These are phyloP conservation scores for Archilochus colubris DNA, from an alignment of 2,113 vertebrate species.

Conservation along the genomic window DNA sequence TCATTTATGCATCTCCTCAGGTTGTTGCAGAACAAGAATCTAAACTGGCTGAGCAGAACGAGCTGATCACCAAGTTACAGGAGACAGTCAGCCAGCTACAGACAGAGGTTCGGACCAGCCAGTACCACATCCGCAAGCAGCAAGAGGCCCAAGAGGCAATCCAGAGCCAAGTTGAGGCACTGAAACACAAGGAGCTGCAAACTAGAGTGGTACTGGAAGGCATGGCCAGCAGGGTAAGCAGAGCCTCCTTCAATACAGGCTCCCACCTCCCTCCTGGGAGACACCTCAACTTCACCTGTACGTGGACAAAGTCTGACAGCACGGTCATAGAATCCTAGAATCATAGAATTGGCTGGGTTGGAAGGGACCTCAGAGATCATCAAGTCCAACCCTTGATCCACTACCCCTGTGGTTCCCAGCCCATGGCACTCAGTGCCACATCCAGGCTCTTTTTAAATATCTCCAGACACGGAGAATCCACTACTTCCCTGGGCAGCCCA, in stretches of 20 bases:
- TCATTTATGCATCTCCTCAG: not conserved
- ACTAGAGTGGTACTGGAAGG: conserved; percentile 62
- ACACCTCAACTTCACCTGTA: not conserved
- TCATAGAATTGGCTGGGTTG: too few species aligned
- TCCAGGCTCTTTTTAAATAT: too few species aligned
- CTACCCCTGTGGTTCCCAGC: too few species aligned
- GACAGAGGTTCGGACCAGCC: not conserved
- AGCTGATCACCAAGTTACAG: not conserved
- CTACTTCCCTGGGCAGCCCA: too few species aligned
- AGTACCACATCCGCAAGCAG: not conserved
- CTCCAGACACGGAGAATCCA: too few species aligned
- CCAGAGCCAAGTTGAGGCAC: not conserved
- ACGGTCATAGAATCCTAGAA: too few species aligned
- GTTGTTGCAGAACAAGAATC: conserved; percentile 48
- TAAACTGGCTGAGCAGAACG: not conserved
- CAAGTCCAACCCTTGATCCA: too few species aligned
- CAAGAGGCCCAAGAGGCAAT: not conserved
- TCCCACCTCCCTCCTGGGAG: not conserved
- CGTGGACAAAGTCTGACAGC: too few species aligned
- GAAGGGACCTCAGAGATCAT: too few species aligned
- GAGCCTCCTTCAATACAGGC: not conserved
- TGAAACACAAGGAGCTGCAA: conserved; percentile 59
- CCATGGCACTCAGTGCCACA: too few species aligned
- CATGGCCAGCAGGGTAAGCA: conserved; percentile 19
- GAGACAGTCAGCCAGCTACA: conserved; percentile 5